Base-by-base conservation (phyloP, 2,797 vertebrate species). In the Sciurus vulgaris region DNA sequence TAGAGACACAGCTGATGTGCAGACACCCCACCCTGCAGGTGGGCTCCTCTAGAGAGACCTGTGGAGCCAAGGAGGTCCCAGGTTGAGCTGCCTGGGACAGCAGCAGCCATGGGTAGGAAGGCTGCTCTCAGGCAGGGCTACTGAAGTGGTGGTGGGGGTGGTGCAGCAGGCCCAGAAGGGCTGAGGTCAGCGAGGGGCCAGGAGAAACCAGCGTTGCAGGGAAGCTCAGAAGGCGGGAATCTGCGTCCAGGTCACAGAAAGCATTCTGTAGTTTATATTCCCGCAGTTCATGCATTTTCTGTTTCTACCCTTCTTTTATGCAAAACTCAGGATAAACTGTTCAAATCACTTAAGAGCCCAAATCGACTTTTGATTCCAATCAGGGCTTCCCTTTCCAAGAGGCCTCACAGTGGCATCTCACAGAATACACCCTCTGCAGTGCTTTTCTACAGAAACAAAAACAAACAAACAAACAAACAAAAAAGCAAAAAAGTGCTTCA, bases 31-130 rank as follows among this genome's bases (percentile, higher is more conserved):
- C 8, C 0, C 56, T 59, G 0, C 11, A 47, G 69, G 56, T 0
- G 11, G 56, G 4, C 1, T 17, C 20, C 38, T 85, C 33, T 56
- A 26, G 17, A n/a, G 56, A 49, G 24, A 70, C 24, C 28, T 63
- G 33, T 6, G 9, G 0, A 0, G 47, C 41, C 9, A 24, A 26
- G 18, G 14, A 18, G 33, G 56, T 28, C 7, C 41, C 12, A 9
- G 67, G 73, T 41, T 9, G 0, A 30, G 82, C 67, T 47, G 38
- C 63, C 30, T 38, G 76, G 26, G 56, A 69, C 0, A 22, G 41
- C 6, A 35, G 63, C 26, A n/a, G 83, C 12, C 0, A 18, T 33
- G 3, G 33, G 13, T 15, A 47, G n/a, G 24, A 59, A 41, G 59
- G 26, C 59, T 38, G 54, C 59, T 84, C 33, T 88, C 13, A 14